phyloP scores from a whole-genome alignment of 2,888 invertebrate species.

The Belgica antarctica region DNA sequence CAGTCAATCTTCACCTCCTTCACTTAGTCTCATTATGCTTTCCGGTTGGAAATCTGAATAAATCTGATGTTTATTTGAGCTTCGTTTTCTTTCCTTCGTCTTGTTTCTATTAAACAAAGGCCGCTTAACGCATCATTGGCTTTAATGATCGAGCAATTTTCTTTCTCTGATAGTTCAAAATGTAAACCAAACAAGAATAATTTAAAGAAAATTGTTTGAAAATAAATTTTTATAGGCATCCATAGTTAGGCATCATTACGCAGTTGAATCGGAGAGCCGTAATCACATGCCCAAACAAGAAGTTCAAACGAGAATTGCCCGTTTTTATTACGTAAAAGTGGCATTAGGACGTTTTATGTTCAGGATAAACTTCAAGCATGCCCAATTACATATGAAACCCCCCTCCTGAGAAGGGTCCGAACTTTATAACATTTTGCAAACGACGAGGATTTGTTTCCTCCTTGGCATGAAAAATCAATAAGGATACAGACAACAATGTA shows the following conservation, averaged over 20 bases:
- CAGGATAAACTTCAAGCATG: not conserved
- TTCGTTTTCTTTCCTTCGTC: not conserved
- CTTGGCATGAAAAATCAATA: slow-evolving; percentile 38
- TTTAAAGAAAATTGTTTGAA: not conserved
- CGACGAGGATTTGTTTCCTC: slow-evolving; percentile 13
- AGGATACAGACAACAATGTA: slow-evolving; percentile 31
- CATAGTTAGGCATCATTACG: not conserved
- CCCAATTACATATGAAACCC: not conserved
- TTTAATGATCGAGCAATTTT: slow-evolving; percentile 41
- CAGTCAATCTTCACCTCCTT: slow-evolving; percentile 18
- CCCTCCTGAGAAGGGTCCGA: no score
- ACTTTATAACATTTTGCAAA: not conserved
- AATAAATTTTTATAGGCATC: not conserved
- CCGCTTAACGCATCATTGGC: slow-evolving; percentile 41
- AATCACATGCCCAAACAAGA: no score
- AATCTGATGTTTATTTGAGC: not conserved
- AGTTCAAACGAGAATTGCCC: no score
- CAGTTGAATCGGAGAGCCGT: no score
- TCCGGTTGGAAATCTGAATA: slow-evolving; percentile 22
- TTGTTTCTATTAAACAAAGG: slow-evolving; percentile 26
- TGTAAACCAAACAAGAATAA: not conserved
- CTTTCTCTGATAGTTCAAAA: not conserved
- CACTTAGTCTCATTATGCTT: slow-evolving; percentile 39
- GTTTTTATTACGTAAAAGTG: not conserved
- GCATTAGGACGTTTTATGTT: not conserved